A percentile compares a stretch with the other conserved stretches of the same genome.
Evolutionary conservation across 1,140 invertebrate species (phyloP).

Genomic region (Heliconius congener): DNA sequence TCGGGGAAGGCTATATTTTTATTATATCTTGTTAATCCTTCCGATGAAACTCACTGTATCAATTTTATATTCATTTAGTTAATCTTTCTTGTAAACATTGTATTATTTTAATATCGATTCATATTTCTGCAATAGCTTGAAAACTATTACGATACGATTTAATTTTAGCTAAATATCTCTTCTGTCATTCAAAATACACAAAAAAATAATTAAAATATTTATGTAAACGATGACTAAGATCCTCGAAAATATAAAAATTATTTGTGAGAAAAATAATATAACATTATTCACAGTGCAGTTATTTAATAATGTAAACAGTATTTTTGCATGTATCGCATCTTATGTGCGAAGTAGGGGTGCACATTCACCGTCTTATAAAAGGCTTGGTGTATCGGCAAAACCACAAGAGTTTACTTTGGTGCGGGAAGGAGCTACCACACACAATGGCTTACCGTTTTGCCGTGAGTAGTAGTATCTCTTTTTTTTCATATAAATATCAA

Average conservation of each 20-base stretch:
- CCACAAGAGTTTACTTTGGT: conserved; percentile 38
- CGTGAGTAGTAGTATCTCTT: conserved; percentile 54
- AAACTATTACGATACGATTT: too few species aligned
- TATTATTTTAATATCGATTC: too few species aligned
- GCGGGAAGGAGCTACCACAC: conserved; percentile 48
- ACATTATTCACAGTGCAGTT: background rate
- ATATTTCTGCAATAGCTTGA: too few species aligned
- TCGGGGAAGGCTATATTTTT: too few species aligned
- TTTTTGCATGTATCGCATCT: conserved; percentile 35
- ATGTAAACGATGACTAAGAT: background rate
- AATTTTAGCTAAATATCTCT: too few species aligned
- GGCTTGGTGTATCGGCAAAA: conserved; percentile 35
- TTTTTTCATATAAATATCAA: background rate
- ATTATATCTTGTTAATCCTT: too few species aligned
- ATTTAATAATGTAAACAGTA: conserved; percentile 26
- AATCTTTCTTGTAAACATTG: too few species aligned
- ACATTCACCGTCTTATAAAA: conserved; percentile 75
- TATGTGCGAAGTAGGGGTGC: conserved; percentile 52
- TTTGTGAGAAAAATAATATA: background rate
- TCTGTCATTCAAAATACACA: background rate
- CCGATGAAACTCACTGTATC: too few species aligned
- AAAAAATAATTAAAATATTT: background rate
- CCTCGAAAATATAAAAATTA: background rate
- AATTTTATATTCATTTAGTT: too few species aligned
- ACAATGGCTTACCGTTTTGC: conserved; percentile 65